phyloP scores from a whole-genome alignment of 2,888 invertebrate species.

The Cephus pygmeus region DNA sequence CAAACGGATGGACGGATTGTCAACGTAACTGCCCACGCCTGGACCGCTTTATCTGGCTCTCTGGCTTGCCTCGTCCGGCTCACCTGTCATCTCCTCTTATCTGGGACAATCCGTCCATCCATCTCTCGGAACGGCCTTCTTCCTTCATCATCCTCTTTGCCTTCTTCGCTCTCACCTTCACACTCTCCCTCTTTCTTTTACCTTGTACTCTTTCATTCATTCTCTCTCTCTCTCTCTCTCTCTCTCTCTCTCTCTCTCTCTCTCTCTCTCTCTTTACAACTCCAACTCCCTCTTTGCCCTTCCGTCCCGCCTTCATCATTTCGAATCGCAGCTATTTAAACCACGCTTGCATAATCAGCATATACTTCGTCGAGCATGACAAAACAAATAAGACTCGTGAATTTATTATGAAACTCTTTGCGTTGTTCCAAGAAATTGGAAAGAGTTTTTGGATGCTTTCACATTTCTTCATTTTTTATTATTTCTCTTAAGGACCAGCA shows the following conservation, averaged over 20 bases:
- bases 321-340: not conserved
- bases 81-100: conserved; percentile 59
- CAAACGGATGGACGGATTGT: conserved; percentile 20
- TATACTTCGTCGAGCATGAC: conserved; percentile 4
- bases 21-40: conserved; percentile 31
- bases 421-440: conserved; percentile 5
- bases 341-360: not conserved
- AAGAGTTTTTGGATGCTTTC: not conserved
- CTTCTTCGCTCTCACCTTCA: conserved; percentile 6
- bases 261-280: conserved; percentile 13
- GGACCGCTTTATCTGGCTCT: conserved; percentile 42
- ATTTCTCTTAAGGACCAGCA: not conserved
- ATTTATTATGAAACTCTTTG: conserved; percentile 12
- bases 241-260: conserved; percentile 15
- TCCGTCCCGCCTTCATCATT: not conserved
- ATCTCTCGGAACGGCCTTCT: conserved; percentile 34
- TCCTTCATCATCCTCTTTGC: conserved; percentile 9
- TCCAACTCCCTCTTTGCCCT: too few relatives aligned
- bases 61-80: conserved; percentile 39
- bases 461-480: not conserved
- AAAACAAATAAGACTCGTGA: conserved; percentile 14
- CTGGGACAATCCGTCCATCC: conserved; percentile 52
- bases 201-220: not conserved
- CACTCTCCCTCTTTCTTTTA: conserved; percentile 1
- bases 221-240: conserved; percentile 15